These are phyloP conservation scores for Phalera bucephala DNA, from an alignment of 2,888 invertebrate genomes.

Conservation along the genomic window DNA sequence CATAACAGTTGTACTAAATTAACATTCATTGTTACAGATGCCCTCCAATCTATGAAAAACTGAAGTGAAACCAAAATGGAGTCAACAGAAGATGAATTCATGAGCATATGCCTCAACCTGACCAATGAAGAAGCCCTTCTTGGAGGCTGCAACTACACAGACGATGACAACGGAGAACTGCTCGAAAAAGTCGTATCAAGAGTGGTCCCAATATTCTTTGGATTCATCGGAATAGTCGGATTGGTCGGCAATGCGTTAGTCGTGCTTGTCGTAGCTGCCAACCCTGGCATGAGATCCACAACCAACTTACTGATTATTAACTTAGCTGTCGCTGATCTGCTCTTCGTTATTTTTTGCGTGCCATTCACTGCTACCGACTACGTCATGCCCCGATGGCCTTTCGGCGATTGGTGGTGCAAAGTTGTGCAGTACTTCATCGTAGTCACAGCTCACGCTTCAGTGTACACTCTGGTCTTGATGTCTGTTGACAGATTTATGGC, in stretches of 20 bases:
- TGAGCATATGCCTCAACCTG: conserved; percentile 68
- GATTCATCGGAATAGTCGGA: conserved; percentile 93
- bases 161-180: conserved; percentile 77
- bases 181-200: conserved; percentile 86
- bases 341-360: conserved; percentile 96
- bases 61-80: conserved; percentile 52
- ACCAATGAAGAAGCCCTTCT: conserved; percentile 60
- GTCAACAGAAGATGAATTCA: conserved; percentile 71
- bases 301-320: conserved; percentile 96
- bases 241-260: conserved; percentile 94
- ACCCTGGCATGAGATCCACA: conserved; percentile 96
- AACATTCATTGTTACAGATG: conserved; percentile 60
- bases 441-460: conserved; percentile 96
- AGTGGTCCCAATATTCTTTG: conserved; percentile 92
- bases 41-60: conserved; percentile 35
- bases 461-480: conserved; percentile 97
- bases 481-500: conserved; percentile 95
- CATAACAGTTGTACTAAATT: no score
- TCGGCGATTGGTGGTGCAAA: conserved; percentile 95
- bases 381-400: conserved; percentile 94
- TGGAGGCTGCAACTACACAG: conserved; percentile 66
- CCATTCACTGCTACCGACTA: conserved; percentile 97
- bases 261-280: conserved; percentile 93
- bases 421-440: conserved; percentile 95
- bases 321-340: conserved; percentile 93